Base-by-base conservation (phyloP, 2,888 invertebrate species). In the Latheticus oryzae region DNA sequence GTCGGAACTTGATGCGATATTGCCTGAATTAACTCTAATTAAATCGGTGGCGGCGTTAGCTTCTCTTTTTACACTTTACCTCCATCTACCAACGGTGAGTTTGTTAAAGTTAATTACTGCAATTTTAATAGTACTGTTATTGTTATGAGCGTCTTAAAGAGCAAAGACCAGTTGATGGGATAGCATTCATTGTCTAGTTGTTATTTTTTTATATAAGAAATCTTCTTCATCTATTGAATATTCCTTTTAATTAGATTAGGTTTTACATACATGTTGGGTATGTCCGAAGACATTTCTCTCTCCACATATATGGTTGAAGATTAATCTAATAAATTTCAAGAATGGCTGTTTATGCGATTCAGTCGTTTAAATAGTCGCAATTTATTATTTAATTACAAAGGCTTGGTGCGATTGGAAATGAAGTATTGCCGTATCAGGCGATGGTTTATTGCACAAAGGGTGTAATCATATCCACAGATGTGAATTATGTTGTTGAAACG, bases 231-330 rank as follows among this genome's bases (percentile, higher is more conserved):
- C n/a, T n/a, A n/a, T n/a, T n/a, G n/a, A n/a, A n/a, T n/a, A n/a
- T n/a, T n/a, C n/a, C n/a, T n/a, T n/a, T 54, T 45, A 45, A 54
- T 54, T 45, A 37, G 53, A 54, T 45, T 54, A 54, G 52, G 52
- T 52, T 50, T 33, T n/a, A n/a, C n/a, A 50, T 37, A 35, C 24
- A 16, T 33, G 32, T 42, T 52, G 42, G 52, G 52, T 42, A 42
- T 15, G 53, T 45, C 37, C 45, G 23, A 45, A 33, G 53, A 43
- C 45, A 45, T 54, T 54, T 54, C 53, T n/a, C n/a, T n/a, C n/a
- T 26, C 43, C 5, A 28, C 53, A 37, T 54, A 54, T 54, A 54
- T 37, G 53, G 53, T 11, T 19, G 37, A 32, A 55, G 48, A 55
- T 57, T 51, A 57, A 45, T 51, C 45, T 43, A 57, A 51, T 57